These are phyloP conservation scores for Limosa lapponica DNA, from an alignment of 2,797 vertebrate genomes.

Conservation along the genomic window DNA sequence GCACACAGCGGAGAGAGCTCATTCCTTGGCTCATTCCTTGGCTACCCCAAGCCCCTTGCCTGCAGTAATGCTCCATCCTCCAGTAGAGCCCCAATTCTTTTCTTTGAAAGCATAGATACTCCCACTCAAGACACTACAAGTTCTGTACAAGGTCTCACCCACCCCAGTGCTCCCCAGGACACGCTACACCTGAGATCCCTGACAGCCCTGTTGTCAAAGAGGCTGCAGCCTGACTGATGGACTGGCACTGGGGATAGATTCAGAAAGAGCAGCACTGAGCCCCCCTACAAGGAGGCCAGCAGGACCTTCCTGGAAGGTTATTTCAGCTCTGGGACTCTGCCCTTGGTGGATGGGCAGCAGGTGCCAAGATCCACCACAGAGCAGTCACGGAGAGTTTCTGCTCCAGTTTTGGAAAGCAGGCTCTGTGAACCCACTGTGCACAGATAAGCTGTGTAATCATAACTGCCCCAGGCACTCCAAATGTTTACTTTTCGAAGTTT, in stretches of 20 bases:
- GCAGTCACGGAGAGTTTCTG: background rate
- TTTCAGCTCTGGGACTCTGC: background rate
- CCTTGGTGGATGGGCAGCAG: background rate
- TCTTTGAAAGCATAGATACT: background rate
- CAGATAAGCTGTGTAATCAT: background rate
- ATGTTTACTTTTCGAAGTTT: conserved; percentile 21
- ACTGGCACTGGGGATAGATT: background rate
- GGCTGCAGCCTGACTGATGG: fast-evolving
- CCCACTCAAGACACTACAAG: fast-evolving
- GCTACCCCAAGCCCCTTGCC: background rate
- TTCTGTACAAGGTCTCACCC: background rate
- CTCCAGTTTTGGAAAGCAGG: background rate
- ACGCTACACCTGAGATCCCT: fast-evolving
- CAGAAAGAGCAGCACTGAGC: background rate
- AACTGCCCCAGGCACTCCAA: background rate
- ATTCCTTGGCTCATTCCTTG: background rate
- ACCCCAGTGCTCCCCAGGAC: background rate
- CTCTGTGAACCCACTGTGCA: fast-evolving
- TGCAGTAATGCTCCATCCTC: background rate
- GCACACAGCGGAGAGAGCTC: fast-evolving
- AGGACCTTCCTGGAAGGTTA: background rate
- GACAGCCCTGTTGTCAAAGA: fast-evolving
- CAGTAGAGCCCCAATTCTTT: background rate
- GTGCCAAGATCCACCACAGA: background rate
- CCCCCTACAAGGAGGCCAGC: background rate